These are phyloP conservation scores for Symphodus melops DNA, from an alignment of 2,113 vertebrate species.

Conservation along the genomic window DNA sequence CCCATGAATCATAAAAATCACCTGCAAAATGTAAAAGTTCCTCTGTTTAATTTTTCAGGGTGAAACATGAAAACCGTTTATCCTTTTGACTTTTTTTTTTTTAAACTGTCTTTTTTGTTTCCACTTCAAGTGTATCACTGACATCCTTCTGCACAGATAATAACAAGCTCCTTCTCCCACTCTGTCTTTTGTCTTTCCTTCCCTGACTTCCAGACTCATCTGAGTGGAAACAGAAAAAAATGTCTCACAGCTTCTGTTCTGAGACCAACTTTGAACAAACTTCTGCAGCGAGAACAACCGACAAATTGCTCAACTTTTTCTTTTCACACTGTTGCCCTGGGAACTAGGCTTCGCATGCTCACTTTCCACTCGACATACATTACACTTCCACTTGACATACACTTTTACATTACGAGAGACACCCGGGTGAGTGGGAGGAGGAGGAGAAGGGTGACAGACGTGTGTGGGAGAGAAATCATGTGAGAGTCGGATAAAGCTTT, in stretches of 20 bases:
- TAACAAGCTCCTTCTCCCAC: slow-evolving; percentile 24
- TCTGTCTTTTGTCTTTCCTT: slow-evolving; percentile 7
- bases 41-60: too few relatives aligned
- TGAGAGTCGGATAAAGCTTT: slow-evolving; percentile 44
- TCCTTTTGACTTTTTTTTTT: too few relatives aligned
- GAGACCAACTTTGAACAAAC: slow-evolving; percentile 27
- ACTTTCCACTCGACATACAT: slow-evolving; percentile 40
- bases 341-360: slow-evolving; percentile 15
- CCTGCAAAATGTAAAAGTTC: too few relatives aligned
- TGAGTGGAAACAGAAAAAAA: slow-evolving; percentile 25
- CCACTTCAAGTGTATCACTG: background rate
- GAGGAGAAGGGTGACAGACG: background rate
- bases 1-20: too few relatives aligned
- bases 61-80: background rate
- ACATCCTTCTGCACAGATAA: slow-evolving; percentile 1
- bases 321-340: background rate
- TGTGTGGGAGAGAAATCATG: slow-evolving; percentile 38
- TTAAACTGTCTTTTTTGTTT: background rate
- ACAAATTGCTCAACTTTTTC: slow-evolving; percentile 31
- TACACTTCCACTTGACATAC: slow-evolving; percentile 39
- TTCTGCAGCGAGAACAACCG: slow-evolving; percentile 17
- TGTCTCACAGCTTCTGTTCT: slow-evolving; percentile 8
- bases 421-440: background rate
- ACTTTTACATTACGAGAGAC: slow-evolving; percentile 31
- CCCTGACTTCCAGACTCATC: slow-evolving; percentile 13